phyloP scores from a whole-genome alignment of 2,888 invertebrate species.

The Petrolisthes manimaculis region DNA sequence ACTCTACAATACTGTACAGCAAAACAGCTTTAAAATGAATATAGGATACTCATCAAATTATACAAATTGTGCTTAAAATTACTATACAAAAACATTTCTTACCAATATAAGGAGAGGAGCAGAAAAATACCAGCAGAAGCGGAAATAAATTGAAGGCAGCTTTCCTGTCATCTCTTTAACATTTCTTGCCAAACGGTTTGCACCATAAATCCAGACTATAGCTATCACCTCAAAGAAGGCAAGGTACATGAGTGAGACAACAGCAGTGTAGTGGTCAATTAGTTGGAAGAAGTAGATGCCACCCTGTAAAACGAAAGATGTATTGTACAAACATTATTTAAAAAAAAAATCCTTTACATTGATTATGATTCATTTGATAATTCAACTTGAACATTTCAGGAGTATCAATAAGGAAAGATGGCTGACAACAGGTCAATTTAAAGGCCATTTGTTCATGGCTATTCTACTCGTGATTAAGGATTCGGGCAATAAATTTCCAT shows the following conservation, averaged over 20 bases:
- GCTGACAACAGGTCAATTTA: no score
- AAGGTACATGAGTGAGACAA: conserved; percentile 89
- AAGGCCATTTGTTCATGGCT: no score
- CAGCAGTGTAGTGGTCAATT: conserved; percentile 94
- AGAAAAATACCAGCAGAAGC: conserved; percentile 86
- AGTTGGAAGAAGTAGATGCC: conserved; percentile 93
- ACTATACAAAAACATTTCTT: no score
- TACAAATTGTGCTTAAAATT: no score
- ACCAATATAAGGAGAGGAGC: conserved; percentile 84
- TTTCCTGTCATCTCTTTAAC: conserved; percentile 91
- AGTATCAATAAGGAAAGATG: no score
- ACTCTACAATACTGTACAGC: no score
- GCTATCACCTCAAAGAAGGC: conserved; percentile 94
- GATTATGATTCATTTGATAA: neutral
- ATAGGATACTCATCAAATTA: no score
- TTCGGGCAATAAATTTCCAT: no score
- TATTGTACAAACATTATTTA: neutral
- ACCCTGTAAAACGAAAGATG: conserved; percentile 74
- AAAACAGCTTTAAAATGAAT: no score
- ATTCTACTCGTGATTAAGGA: no score
- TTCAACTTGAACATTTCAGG: no score
- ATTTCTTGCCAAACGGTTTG: conserved; percentile 82
- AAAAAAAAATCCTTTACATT: neutral
- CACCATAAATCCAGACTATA: conserved; percentile 92
- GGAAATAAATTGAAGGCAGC: conserved; percentile 83